Base-by-base conservation (phyloP, 2,797 vertebrate species). In the Malacoctenus gilli region DNA sequence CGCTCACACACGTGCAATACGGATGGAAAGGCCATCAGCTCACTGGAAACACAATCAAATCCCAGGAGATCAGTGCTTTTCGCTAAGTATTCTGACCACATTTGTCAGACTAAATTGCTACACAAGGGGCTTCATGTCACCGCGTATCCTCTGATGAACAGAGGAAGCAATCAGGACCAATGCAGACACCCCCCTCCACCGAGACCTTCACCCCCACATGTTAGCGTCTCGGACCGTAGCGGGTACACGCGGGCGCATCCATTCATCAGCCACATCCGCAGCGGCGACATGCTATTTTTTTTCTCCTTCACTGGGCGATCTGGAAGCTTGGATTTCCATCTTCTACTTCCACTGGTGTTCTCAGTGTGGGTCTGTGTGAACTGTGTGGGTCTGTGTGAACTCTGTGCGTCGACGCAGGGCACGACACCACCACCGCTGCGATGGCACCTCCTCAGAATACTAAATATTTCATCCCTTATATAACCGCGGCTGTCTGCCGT, bases 31-130 rank as follows among this genome's bases (percentile, higher is more conserved):
- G 59, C 62, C 71, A 54, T 48, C 61, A 66, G 69, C 56, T 62
- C 41, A 38, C 72, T 68, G 69, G 72, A 84, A 79, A 79, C 5
- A 11, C 60, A 72, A 72, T 84, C 68, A 70, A 58, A 86, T 60
- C 72, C 54, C 46, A 40, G 56, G 38, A 41, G 75, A 74, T 85
- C 80, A 69, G 63, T 51, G 51, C 47, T 42, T 23, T 58, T 42
- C n/a, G 19, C 59, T 60, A 47, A 67, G 53, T 55, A 82, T 83
- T 81, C 62, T 42, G 68, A 62, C 63, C 73, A 28, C 63, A 68
- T 78, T 60, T 75, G 66, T 72, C 55, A 20, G 48, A 41, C 25
- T 56, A 42, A 65, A 75, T 62, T 77, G 59, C 46, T 55, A 59
- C 60, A 69, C 50, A 51, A 32, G 57, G 44, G 35, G 30, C 32